phyloP scores from a whole-genome alignment of 2,888 invertebrate genomes.

The Nephrotoma appendiculata region DNA sequence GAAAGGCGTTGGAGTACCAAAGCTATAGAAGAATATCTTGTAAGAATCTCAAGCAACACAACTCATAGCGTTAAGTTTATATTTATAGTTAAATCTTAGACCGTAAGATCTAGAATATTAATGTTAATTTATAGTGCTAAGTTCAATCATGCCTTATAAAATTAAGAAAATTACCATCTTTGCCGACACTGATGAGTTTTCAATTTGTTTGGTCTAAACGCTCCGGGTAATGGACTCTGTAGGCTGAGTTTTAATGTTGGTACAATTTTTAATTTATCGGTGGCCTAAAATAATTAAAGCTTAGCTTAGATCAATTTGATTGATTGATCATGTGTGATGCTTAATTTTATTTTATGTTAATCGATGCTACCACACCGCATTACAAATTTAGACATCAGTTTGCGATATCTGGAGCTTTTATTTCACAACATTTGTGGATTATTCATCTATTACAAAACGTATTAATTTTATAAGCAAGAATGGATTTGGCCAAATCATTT shows the following conservation, averaged over 20 bases:
- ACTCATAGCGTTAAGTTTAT: too few species aligned
- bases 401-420: not conserved
- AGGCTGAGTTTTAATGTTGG: not conserved
- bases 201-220: not conserved
- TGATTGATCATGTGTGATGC: not conserved
- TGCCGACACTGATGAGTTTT: not conserved
- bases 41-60: too few species aligned
- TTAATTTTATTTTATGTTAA: not conserved
- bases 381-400: not conserved
- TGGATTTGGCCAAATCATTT: not conserved
- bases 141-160: not conserved
- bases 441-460: not conserved
- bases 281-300: not conserved
- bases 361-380: not conserved
- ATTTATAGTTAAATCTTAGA: too few species aligned
- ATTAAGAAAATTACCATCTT: not conserved
- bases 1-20: too few species aligned
- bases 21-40: too few species aligned
- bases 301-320: not conserved
- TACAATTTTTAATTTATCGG: not conserved
- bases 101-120: not conserved
- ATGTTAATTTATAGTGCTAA: not conserved
- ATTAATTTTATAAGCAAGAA: not conserved
- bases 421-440: not conserved
- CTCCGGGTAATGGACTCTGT: not conserved